Evolutionary conservation across 2,113 vertebrate genomes (phyloP).

Genomic region (Naja naja): DNA sequence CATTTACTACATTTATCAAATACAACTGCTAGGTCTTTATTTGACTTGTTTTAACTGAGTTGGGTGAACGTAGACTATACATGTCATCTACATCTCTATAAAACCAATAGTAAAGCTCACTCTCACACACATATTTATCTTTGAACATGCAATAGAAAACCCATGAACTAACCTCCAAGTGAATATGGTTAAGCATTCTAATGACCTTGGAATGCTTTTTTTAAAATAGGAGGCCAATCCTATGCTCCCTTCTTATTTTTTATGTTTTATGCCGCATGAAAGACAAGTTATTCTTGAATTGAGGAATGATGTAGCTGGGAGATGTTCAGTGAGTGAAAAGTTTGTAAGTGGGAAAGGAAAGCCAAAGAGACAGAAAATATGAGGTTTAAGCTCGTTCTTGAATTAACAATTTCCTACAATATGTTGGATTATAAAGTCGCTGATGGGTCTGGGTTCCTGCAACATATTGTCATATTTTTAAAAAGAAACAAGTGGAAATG

Average conservation of each 20-base stretch:
- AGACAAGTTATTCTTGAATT: neutral
- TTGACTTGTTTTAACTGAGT: neutral
- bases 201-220: neutral
- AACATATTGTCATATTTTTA: neutral
- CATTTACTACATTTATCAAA: neutral
- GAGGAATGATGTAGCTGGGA: neutral
- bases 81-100: neutral
- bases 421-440: neutral
- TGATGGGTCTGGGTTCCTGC: neutral
- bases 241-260: neutral
- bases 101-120: neutral
- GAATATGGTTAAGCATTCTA: neutral
- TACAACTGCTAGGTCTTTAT: neutral
- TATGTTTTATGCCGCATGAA: neutral
- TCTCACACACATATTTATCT: neutral
- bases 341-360: neutral
- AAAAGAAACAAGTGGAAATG: neutral
- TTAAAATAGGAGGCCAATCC: neutral
- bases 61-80: neutral
- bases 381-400: neutral
- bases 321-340: neutral
- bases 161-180: neutral
- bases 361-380: neutral
- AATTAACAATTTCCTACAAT: neutral
- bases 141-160: too few species aligned